A percentile compares a stretch with the other conserved stretches of the same genome.
phyloP scores from a whole-genome alignment of 2,888 invertebrate species.

The Dynastes grantii region DNA sequence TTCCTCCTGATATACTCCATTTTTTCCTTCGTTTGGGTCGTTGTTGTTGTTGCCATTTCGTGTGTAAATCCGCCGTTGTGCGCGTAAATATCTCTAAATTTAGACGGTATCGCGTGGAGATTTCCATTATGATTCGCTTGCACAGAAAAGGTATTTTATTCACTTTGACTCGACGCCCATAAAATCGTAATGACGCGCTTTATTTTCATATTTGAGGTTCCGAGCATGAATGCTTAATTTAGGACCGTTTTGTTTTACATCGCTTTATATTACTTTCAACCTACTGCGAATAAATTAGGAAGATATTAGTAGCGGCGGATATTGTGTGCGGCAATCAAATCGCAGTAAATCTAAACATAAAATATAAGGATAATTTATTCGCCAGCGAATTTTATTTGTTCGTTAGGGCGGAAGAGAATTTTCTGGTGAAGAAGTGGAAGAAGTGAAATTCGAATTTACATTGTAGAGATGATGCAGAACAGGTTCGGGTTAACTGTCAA shows the following conservation, averaged over 20 bases:
- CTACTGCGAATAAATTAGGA: constrained; percentile 12
- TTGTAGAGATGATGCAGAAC: too few relatives aligned
- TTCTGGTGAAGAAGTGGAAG: too few relatives aligned
- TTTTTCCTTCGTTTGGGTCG: constrained; percentile 18
- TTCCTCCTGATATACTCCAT: constrained; percentile 27
- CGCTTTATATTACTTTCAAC: constrained; percentile 2
- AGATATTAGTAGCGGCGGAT: not conserved
- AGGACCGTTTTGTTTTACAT: constrained; percentile 8
- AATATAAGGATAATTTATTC: too few relatives aligned
- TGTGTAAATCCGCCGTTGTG: constrained; percentile 24
- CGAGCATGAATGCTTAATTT: constrained; percentile 16
- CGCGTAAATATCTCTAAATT: constrained; percentile 28
- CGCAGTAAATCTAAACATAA: too few relatives aligned
- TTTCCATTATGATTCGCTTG: constrained; percentile 19
- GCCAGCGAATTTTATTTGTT: too few relatives aligned
- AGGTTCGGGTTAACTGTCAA: too few relatives aligned
- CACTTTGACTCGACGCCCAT: constrained; percentile 20
- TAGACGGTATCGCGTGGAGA: constrained; percentile 25
- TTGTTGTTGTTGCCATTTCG: constrained; percentile 29
- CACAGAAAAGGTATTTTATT: constrained; percentile 24
- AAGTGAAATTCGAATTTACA: too few relatives aligned
- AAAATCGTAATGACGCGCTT: constrained; percentile 23
- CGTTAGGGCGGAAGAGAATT: too few relatives aligned
- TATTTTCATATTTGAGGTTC: constrained; percentile 16
- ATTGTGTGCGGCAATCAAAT: too few relatives aligned